These are phyloP conservation scores for Catostomus latipinnis DNA, from an alignment of 2,797 vertebrate genomes.

Conservation along the genomic window DNA sequence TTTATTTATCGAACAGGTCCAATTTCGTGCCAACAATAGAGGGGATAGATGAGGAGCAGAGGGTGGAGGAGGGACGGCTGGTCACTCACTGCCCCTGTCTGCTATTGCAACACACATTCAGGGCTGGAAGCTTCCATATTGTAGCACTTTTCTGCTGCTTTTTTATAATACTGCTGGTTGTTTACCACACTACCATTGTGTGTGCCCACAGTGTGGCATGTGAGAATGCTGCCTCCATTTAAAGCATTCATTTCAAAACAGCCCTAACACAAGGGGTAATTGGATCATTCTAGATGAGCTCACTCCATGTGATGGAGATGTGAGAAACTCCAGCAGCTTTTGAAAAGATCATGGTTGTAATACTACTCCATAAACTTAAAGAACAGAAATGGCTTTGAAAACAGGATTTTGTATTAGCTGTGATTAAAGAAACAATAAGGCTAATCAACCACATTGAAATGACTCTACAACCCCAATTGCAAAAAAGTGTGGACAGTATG, in stretches of 20 bases:
- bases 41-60: neutral
- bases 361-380: too few relatives aligned
- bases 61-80: neutral
- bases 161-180: conserved; percentile 66
- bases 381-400: too few relatives aligned
- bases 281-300: conserved; percentile 67
- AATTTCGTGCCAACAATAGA: conserved; percentile 71
- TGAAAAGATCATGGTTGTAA: neutral
- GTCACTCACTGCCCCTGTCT: too few relatives aligned
- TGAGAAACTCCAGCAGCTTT: neutral
- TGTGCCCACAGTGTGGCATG: conserved; percentile 6
- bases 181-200: conserved; percentile 62
- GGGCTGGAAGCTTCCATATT: conserved; percentile 56
- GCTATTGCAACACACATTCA: conserved; percentile 43
- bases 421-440: too few relatives aligned
- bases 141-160: conserved; percentile 59
- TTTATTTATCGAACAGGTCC: conserved; percentile 66
- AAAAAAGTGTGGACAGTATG: too few relatives aligned
- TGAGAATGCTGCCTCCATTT: conserved; percentile 66
- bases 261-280: conserved; percentile 57
- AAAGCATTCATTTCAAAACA: conserved; percentile 67
- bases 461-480: too few relatives aligned
- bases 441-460: too few relatives aligned
- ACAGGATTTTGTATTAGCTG: too few relatives aligned
- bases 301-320: neutral